Evolutionary conservation across 1,140 invertebrate genomes (phyloP), one percentile per base, ranked within the genome.

Genomic region (Drosophila dunni): DNA sequence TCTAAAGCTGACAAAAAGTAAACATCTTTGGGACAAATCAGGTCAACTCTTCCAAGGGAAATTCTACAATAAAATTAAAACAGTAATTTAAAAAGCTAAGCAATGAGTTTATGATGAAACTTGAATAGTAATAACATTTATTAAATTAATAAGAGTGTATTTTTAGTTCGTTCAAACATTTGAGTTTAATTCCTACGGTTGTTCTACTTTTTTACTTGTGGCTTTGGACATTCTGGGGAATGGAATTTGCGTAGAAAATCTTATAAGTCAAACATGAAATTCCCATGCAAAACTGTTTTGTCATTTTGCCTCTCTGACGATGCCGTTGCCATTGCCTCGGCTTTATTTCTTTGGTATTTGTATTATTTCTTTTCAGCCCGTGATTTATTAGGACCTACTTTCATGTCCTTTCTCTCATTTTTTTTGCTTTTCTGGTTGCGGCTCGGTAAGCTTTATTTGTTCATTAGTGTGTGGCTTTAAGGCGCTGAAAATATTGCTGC

Each of bases 251-350:
- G 75, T 78, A 68, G 82, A 79, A 76, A 79, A 88, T 88, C 79
- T 79, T 76, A 82, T 82, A 88, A 86, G 82, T 86, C 82, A 86
- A 78, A 88, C 79, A 79, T 88, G 83, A 88, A 67, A 78, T 78
- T 78, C 56, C 62, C 53, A 57, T 63, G 53, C 46, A 67, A 63
- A 68, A 72, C 54, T 48, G 24, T 69, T 73, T 79, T 57, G 63
- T 69, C 75, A 75, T 68, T 75, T 77, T 34, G 51, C 53, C 50
- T 40, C 42, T 17, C 60, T 58, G 13, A 3, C 24, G 17, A 4
- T 38, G 34, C 51, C 34, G 2, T 29, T 24, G 13, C 13, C 46
- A 50, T 42, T 51, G 7, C 36, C 7, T n/a, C 24, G 58, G 57
- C 53, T 75, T 71, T 71, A 57, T 75, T 64, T 73, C 15, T 29